phyloP scores from a whole-genome alignment of 2,113 vertebrate genomes.

The Tor tambroides region DNA sequence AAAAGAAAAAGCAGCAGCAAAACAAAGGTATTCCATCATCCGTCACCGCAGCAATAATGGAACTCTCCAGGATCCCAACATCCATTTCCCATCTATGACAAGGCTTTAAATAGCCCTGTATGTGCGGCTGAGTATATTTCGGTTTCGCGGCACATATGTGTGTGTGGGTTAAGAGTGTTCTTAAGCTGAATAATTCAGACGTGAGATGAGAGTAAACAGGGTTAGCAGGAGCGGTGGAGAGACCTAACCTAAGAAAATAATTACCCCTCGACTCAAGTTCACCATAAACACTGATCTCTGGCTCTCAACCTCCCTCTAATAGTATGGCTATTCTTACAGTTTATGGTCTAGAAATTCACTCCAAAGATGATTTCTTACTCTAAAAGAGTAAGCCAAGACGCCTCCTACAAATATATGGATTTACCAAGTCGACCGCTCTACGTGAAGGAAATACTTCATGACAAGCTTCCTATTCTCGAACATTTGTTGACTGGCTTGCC shows the following conservation, averaged over 20 bases:
- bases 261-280: neutral
- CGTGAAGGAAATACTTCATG: neutral
- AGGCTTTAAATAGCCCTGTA: slow-evolving; percentile 54
- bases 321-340: neutral
- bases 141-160: neutral
- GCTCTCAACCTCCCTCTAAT: neutral
- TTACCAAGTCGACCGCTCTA: neutral
- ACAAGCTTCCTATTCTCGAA: neutral
- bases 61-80: slow-evolving; percentile 56
- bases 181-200: slow-evolving; percentile 27
- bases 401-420: neutral
- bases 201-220: slow-evolving; percentile 30
- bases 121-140: slow-evolving; percentile 51
- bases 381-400: neutral
- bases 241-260: slow-evolving; percentile 1
- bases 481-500: neutral
- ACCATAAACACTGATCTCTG: slow-evolving; percentile 11
- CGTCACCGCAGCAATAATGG: slow-evolving; percentile 68
- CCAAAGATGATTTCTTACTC: neutral
- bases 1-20: slow-evolving; percentile 35
- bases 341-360: neutral
- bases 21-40: slow-evolving; percentile 60
- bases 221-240: slow-evolving; percentile 13
- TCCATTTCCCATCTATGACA: slow-evolving; percentile 57
- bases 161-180: neutral